Conservation (phyloP, 2,797 vertebrate genomes). For the Amazonetta brasiliensis region DNA sequence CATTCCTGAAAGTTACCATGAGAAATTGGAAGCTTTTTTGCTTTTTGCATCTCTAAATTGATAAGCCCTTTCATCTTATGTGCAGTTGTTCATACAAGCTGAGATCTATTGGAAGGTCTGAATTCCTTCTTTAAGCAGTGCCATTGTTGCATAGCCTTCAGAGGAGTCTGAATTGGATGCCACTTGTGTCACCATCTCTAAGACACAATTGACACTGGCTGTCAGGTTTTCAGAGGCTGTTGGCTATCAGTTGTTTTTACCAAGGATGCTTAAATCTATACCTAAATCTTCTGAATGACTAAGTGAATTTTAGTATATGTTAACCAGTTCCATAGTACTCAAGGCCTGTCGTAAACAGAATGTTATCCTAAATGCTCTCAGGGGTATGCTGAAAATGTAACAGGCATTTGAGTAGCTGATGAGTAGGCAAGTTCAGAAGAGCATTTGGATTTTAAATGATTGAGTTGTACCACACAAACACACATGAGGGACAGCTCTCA, state of each 20-base stretch:
- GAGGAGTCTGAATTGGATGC: background rate
- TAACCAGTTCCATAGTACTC: background rate
- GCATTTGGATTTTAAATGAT: background rate
- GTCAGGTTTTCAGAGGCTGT: background rate
- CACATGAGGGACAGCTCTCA: accelerated
- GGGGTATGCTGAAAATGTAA: background rate
- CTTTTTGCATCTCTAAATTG: slow-evolving; percentile 58
- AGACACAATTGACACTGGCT: background rate
- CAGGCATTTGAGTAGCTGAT: background rate
- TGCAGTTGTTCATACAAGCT: slow-evolving; percentile 40
- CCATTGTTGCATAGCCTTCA: background rate
- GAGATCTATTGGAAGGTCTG: slow-evolving; percentile 21
- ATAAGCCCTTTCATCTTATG: slow-evolving; percentile 58
- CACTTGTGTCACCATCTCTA: background rate
- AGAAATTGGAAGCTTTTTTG: slow-evolving; percentile 62
- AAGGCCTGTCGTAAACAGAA: background rate
- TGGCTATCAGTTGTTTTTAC: background rate
- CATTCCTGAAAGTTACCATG: slow-evolving; percentile 51
- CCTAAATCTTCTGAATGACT: background rate
- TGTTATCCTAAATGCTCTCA: background rate
- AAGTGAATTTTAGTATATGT: background rate
- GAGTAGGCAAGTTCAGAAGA: background rate
- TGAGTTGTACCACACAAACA: background rate
- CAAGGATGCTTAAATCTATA: background rate
- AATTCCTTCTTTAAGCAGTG: background rate